phyloP scores from a whole-genome alignment of 2,797 vertebrate genomes.

The Petrocephalus schoutedeni region DNA sequence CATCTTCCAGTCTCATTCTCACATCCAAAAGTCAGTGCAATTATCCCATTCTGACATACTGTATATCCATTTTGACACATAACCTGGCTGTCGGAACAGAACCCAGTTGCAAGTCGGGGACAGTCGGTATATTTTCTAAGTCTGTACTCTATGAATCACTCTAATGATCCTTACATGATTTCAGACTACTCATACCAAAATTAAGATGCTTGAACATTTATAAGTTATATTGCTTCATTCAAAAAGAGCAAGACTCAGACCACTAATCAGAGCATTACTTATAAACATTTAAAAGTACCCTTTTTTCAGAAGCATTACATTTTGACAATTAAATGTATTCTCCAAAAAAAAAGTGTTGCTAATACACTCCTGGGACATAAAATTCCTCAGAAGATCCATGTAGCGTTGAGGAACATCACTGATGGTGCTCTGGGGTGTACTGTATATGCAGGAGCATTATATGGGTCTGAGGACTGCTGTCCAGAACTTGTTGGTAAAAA shows the following conservation, averaged over 20 bases:
- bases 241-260: neutral
- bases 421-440: neutral
- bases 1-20: neutral
- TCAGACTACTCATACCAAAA: neutral
- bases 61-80: neutral
- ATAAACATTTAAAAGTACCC: neutral
- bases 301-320: neutral
- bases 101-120: neutral
- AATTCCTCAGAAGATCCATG: neutral
- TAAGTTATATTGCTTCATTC: neutral
- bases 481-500: neutral
- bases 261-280: neutral
- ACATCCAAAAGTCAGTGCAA: neutral
- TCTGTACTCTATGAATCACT: neutral
- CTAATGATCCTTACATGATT: neutral
- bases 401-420: neutral
- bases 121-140: neutral
- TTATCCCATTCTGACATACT: neutral
- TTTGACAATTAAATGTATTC: neutral
- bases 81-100: neutral
- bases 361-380: neutral
- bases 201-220: neutral
- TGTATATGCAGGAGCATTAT: neutral
- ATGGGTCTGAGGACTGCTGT: neutral
- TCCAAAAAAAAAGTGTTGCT: neutral